Base-by-base conservation (phyloP, 2,888 invertebrate genomes). In the Nezara viridula region DNA sequence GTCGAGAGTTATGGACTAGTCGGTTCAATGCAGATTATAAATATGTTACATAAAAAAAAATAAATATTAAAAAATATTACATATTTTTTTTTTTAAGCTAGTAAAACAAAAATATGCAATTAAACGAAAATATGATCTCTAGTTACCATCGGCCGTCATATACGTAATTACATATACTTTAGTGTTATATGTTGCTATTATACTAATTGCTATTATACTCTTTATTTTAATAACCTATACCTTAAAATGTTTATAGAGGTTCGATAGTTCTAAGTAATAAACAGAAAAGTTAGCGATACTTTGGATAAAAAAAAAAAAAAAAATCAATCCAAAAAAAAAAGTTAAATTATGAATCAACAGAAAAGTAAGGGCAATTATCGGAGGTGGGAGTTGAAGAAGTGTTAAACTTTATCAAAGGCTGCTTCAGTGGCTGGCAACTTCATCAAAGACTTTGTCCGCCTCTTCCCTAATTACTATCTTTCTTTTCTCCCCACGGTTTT, bases 271-370 rank as follows among this genome's bases (percentile, higher is more conserved):
- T 27, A 73, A 73, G 6, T 19, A 32, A 37, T 7, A 32, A 37
- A 37, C 32, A 37, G 32, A 12, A 9, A 37, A 19, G 66, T 32
- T 32, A 19, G 7, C 66, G 16, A 37, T 73, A 37, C 32, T 37
- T 73, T 9, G 3, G 37, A 19, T 7, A 0, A 19, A 14, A 32
- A 73, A 37, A 37, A 73, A 73, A 73, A 73, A 73, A 44, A 44
- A 44, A 37, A 37, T 37, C 32, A 73, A 73, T 73, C 32, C 37
- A 37, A 73, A 37, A 73, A 73, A n/a, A n/a, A 60, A 73, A 73
- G 66, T 73, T 73, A 73, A 73, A 73, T 73, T 73, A 73, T 73
- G 66, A 73, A 73, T 73, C 32, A 73, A 73, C 66, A 73, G 66
- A 73, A 73, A 73, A 73, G 66, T 37, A 73, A 21, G 7, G 37